Evolutionary conservation across 2,797 vertebrate species (phyloP).

Genomic region (Acridotheres tristis): DNA sequence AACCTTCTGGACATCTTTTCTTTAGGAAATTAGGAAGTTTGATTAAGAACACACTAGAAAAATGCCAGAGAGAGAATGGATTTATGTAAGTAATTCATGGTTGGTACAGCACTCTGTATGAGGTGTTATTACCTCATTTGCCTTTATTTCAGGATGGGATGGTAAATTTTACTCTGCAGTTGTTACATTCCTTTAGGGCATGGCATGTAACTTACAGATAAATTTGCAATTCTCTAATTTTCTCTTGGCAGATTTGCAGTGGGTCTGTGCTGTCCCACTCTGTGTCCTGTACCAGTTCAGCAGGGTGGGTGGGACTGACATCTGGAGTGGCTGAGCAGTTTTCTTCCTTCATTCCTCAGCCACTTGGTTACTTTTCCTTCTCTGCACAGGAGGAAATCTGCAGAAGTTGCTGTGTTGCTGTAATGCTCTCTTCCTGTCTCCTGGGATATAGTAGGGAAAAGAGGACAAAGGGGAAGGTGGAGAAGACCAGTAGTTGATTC

Average conservation of each 20-base stretch:
- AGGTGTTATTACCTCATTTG: not conserved
- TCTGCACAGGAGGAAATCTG: not conserved
- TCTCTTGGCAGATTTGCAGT: not conserved
- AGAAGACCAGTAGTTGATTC: not conserved
- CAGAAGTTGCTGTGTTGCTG: not conserved
- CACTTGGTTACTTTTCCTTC: not conserved
- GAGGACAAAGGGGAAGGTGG: not conserved
- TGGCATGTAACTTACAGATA: not conserved
- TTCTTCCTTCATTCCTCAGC: not conserved
- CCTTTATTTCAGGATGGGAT: not conserved
- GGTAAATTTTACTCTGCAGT: not conserved
- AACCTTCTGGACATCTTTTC: conserved; percentile 95
- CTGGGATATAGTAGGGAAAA: not conserved
- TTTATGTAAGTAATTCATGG: conserved; percentile 88
- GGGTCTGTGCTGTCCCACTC: not conserved
- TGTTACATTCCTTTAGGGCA: not conserved
- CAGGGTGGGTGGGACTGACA: not conserved
- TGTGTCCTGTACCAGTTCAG: not conserved
- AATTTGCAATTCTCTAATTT: not conserved
- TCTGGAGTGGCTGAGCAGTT: not conserved
- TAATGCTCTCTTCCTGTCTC: not conserved
- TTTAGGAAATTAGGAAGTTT: conserved; percentile 90
- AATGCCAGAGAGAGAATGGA: conserved; percentile 96
- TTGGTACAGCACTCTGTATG: not conserved
- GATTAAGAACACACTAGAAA: conserved; percentile 93